Percentiles rank a stretch among this genome's conserved stretches.
Conservation (phyloP, 1,140 invertebrate genomes). For the Anadara kagoshimensis region DNA sequence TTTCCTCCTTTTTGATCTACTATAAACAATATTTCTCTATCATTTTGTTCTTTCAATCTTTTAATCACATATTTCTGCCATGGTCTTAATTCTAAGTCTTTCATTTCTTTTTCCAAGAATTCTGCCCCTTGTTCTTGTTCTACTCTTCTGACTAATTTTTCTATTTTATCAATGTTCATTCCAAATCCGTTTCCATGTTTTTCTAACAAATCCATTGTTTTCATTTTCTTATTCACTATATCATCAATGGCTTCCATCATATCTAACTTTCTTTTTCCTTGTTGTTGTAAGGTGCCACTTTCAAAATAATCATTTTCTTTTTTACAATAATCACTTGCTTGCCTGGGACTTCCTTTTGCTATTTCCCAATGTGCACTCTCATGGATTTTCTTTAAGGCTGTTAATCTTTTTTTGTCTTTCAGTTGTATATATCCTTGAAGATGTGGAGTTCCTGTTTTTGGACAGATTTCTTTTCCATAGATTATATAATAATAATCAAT, state of each 20-base stretch:
- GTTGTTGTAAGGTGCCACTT: neutral
- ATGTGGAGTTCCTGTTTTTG: conserved; percentile 2
- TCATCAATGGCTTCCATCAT: neutral
- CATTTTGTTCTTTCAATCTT: neutral
- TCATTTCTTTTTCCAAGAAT: neutral
- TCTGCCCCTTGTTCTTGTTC: neutral
- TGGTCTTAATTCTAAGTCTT: neutral
- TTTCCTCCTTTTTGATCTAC: conserved; percentile 1
- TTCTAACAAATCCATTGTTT: neutral
- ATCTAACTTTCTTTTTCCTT: neutral
- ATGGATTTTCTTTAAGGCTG: neutral
- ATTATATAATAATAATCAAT: no score
- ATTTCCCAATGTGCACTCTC: neutral
- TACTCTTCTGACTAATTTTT: neutral
- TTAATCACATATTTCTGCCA: neutral
- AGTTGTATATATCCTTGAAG: neutral
- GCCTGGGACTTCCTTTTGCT: neutral
- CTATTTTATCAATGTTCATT: neutral
- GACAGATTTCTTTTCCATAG: no score
- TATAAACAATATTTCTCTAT: conserved; percentile 3
- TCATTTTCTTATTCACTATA: no score
- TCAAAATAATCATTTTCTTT: neutral
- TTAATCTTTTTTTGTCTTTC: neutral
- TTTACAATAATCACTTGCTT: neutral
- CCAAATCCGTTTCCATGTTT: neutral